phyloP scores from a whole-genome alignment of 37 sponge, comb jelly and placozoan species.

The Agelas oroides region DNA sequence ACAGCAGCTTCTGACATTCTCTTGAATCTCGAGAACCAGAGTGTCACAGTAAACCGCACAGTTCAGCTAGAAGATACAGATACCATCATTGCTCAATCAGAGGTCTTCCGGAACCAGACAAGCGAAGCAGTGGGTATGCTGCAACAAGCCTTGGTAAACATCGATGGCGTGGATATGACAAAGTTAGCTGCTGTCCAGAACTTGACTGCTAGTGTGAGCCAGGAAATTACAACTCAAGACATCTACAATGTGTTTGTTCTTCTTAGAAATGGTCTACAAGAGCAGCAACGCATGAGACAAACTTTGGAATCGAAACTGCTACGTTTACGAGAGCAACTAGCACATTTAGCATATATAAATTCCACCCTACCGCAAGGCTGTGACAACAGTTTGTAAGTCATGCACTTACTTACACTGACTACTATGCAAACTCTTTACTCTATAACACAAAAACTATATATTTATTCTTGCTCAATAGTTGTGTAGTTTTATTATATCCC shows the following conservation, averaged over 20 bases:
- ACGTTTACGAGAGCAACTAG: neutral
- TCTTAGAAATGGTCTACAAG: neutral
- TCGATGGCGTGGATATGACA: neutral
- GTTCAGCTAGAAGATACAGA: too few species aligned
- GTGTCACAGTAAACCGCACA: too few species aligned
- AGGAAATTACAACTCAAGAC: neutral
- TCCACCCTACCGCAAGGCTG: conserved; percentile 9
- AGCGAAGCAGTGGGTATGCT: neutral
- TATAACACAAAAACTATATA: too few species aligned
- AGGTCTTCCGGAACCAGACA: too few species aligned
- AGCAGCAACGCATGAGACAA: neutral
- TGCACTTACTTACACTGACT: too few species aligned
- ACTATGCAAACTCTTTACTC: too few species aligned
- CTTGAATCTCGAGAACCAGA: too few species aligned
- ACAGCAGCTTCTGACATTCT: too few species aligned
- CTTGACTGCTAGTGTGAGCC: neutral
- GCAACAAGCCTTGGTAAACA: neutral
- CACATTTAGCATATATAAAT: neutral
- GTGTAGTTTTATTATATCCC: too few species aligned
- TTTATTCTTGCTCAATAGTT: too few species aligned
- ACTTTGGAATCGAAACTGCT: neutral
- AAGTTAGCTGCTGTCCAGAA: neutral
- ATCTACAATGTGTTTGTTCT: neutral
- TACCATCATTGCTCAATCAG: too few species aligned
- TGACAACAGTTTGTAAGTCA: neutral